phyloP scores from a whole-genome alignment of 1,140 invertebrate genomes.

The Aricia agestis region DNA sequence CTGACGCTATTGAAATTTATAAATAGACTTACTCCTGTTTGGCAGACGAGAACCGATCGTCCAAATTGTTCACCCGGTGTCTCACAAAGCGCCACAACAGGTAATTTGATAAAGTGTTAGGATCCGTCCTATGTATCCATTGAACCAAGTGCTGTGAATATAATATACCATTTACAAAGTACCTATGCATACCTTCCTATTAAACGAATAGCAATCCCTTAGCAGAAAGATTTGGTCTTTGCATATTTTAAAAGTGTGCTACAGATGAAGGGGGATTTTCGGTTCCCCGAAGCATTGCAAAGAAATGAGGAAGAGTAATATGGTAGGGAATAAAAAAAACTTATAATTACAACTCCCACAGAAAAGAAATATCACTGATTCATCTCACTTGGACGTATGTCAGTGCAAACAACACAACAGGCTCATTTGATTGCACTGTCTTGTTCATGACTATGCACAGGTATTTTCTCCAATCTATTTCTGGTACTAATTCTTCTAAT shows the following conservation, averaged over 20 bases:
- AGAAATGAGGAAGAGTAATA: neutral
- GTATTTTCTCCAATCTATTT: slow-evolving; percentile 87
- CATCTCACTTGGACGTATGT: slow-evolving; percentile 78
- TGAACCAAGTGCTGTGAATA: slow-evolving; percentile 68
- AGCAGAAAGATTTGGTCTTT: too few species aligned
- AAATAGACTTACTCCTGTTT: slow-evolving; percentile 77
- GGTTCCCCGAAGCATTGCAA: too few species aligned
- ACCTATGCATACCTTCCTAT: neutral
- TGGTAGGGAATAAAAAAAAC: neutral
- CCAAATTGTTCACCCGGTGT: slow-evolving; percentile 90
- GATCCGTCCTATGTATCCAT: slow-evolving; percentile 66
- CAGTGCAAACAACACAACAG: slow-evolving; percentile 84
- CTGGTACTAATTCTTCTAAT: slow-evolving; percentile 81
- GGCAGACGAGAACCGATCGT: slow-evolving; percentile 84
- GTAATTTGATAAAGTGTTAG: slow-evolving; percentile 82
- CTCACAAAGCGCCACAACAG: slow-evolving; percentile 91
- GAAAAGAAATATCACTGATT: too few species aligned
- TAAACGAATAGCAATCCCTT: too few species aligned
- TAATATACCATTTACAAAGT: neutral
- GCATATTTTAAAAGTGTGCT: too few species aligned
- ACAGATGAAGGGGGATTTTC: too few species aligned
- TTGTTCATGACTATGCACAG: slow-evolving; percentile 82
- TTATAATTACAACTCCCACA: too few species aligned
- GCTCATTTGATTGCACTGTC: slow-evolving; percentile 78
- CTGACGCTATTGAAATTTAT: neutral